Base-by-base conservation (phyloP, 2,888 invertebrate genomes). In the Capitulum mitella region DNA sequence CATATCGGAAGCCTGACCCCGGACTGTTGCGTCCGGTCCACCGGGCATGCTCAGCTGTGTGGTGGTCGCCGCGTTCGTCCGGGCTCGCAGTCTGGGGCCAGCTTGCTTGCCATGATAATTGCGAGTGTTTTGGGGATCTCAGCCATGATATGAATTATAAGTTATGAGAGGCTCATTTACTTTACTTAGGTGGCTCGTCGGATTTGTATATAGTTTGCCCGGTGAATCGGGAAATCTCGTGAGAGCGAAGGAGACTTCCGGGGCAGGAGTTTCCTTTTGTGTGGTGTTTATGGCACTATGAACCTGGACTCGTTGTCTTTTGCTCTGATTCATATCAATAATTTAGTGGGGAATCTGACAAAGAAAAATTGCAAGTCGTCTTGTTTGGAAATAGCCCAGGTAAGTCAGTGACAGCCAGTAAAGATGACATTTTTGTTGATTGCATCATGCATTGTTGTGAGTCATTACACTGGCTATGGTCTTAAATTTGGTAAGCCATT, bases 221-320 rank as follows among this genome's bases (percentile, higher is more conserved):
- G n/a, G n/a, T n/a, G 10, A 29, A 58, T n/a, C 14, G 19, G 8
- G 5, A 29, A 58, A 0, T 29, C 6, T 58, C 8, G n/a, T 58
- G 58, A 54, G 5, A n/a, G 54, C n/a, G 51, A 34, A 34, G 64
- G 64, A 64, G 64, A 64, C 64, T 64, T 34, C 64, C 64, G 64
- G 32, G 2, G 14, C 26, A 34, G 64, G 16, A 64, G 64, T 64
- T 64, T 64, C 93, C 94, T 94, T 94, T 93, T 92, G 90, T 90
- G 91, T 91, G 90, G 92, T 89, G 89, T 92, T 91, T 90, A 91
- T 91, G 94, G 93, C 95, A 95, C 93, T 95, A 95, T 95, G 95
- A 95, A 94, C 93, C 95, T 96, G 92, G 97, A 97, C 92, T 93
- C 96, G 91, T 92, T 95, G 91, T 94, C 94, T 91, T 93, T 95